phyloP scores from a whole-genome alignment of 2,113 vertebrate species.

The Aldabrachelys gigantea region DNA sequence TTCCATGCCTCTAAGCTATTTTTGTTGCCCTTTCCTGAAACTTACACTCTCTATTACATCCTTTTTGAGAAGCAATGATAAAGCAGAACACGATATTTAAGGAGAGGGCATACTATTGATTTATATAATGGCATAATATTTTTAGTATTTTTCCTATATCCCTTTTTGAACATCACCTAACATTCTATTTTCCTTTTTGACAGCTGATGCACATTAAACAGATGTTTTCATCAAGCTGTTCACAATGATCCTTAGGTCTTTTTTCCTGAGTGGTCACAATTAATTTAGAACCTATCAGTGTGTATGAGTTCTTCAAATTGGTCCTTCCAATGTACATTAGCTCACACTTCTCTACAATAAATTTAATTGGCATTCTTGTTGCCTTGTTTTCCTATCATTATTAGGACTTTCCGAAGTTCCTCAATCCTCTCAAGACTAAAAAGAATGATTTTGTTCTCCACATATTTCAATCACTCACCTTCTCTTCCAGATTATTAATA shows the following conservation, averaged over 20 bases:
- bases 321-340: not conserved
- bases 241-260: not conserved
- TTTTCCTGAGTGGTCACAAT: not conserved
- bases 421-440: not conserved
- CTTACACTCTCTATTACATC: not conserved
- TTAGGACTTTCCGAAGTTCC: not conserved
- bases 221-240: not conserved
- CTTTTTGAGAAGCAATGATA: not conserved
- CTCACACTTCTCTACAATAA: not conserved
- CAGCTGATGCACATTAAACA: not conserved
- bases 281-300: constrained; percentile 7
- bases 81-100: not conserved
- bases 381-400: not conserved
- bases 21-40: not conserved
- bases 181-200: not conserved
- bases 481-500: not conserved
- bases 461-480: not conserved
- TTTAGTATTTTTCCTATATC: not conserved
- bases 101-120: not conserved
- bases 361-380: not conserved
- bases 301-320: not conserved
- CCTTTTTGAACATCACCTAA: not conserved
- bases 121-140: not conserved
- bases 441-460: not conserved
- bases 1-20: not conserved